Evolutionary conservation across 2,113 vertebrate genomes (phyloP).

Genomic region (Hippocampus comes): DNA sequence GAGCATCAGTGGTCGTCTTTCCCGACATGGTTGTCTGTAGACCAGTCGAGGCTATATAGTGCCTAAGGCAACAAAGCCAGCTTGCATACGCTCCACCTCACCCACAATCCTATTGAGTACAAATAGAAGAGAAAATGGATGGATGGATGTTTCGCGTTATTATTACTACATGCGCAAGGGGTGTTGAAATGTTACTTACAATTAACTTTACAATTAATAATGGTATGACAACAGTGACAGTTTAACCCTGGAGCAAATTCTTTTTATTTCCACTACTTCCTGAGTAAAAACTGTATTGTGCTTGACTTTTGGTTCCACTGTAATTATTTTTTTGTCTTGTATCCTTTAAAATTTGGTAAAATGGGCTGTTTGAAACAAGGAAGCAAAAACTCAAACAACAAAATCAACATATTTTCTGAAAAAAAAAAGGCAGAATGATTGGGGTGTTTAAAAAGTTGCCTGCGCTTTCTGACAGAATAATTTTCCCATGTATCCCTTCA

Average conservation of each 20-base stretch:
- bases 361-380: not conserved
- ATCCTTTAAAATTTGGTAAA: not conserved
- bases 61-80: not conserved
- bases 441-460: not conserved
- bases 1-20: no score
- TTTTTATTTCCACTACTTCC: not conserved
- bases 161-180: not conserved
- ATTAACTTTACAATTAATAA: not conserved
- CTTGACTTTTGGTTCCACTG: not conserved
- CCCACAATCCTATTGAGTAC: not conserved
- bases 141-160: not conserved
- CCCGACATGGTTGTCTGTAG: not conserved
- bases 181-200: not conserved
- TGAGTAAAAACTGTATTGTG: not conserved
- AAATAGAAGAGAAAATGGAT: not conserved
- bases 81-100: not conserved
- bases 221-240: not conserved
- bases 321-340: not conserved
- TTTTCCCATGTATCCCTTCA: conserved; percentile 1
- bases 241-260: not conserved
- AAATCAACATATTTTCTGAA: not conserved
- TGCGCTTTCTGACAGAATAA: not conserved
- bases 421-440: not conserved
- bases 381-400: not conserved
- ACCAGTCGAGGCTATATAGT: not conserved